Base-by-base conservation (phyloP, 2,888 invertebrate genomes). In the Nemotelus pantherinus region DNA sequence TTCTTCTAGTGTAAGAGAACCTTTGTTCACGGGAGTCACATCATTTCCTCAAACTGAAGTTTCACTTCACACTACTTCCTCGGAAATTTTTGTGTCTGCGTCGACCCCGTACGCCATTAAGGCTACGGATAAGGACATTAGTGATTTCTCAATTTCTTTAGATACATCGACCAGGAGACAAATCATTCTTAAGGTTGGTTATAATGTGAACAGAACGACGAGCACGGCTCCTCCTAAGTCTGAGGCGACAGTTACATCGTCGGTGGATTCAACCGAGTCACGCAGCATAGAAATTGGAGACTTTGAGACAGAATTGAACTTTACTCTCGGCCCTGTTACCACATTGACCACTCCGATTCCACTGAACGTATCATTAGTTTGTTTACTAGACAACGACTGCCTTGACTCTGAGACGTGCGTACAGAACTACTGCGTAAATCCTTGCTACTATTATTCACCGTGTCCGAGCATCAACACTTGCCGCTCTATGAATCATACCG, bases 401-500 rank as follows among this genome's bases (percentile, higher is more conserved):
- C 82, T 84, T 53, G 82, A 85, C 78, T 84, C 86, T 79, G 87
- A 88, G 79, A 85, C 87, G 50, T 91, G 91, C 83, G 84, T 90
- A 65, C 83, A 86, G 77, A 84, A 86, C 79, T 83, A 83, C 50
- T 91, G 91, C 84, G 82, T 85, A 77, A 86, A 89, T 84, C 90
- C 90, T 76, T 91, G 91, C 82, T 84, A 86, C 77, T 83, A 85
- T 82, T 88, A 87, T 81, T 84, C 85, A 81, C 88, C 88, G 79
- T 89, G 88, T 84, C 84, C 84, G 58, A 83, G 83, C 80, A 86
- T 86, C 82, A 83, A 88, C 79, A 82, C 84, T 80, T 91, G 91
- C 86, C 86, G 86, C 81, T 89, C 89, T 78, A 84, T 87, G 80
- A 87, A 88, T 82, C 90, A 90, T 85, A 87, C 88, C 83, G 87